Conservation (phyloP, 2,113 vertebrate genomes). For the Protobothrops mucrosquamatus region DNA sequence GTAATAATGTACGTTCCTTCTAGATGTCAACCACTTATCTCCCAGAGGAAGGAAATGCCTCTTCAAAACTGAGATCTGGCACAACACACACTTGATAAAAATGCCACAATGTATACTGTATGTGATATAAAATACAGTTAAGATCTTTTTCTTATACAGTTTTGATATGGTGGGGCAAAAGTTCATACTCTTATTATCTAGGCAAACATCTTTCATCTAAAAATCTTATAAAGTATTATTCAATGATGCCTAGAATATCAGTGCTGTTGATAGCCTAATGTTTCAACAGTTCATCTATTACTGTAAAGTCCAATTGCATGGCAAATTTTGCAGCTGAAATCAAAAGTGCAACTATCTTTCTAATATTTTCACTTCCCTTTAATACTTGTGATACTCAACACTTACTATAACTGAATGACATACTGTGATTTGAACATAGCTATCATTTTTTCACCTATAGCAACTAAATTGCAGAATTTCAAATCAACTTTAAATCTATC, state of each 20-base stretch:
- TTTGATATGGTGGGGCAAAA: neutral
- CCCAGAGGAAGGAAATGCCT: neutral
- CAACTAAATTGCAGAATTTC: neutral
- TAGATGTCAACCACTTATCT: neutral
- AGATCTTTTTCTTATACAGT: neutral
- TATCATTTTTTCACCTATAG: neutral
- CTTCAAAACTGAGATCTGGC: neutral
- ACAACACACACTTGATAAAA: neutral
- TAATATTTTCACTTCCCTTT: neutral
- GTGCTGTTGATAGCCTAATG: neutral
- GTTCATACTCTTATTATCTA: neutral
- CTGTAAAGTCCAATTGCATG: neutral
- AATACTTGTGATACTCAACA: neutral
- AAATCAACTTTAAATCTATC: neutral
- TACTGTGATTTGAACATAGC: neutral
- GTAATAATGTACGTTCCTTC: neutral
- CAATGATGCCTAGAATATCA: neutral
- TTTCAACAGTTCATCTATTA: neutral
- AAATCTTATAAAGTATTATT: neutral
- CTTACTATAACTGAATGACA: neutral
- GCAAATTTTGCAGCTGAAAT: constrained; percentile 1
- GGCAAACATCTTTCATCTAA: constrained; percentile 2
- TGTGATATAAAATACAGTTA: neutral
- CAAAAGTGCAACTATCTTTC: neutral
- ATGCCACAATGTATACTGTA: neutral